Percentiles rank a stretch among this genome's conserved stretches.
Conservation (phyloP, 2,113 vertebrate species). For the Sceloporus tristichus region DNA sequence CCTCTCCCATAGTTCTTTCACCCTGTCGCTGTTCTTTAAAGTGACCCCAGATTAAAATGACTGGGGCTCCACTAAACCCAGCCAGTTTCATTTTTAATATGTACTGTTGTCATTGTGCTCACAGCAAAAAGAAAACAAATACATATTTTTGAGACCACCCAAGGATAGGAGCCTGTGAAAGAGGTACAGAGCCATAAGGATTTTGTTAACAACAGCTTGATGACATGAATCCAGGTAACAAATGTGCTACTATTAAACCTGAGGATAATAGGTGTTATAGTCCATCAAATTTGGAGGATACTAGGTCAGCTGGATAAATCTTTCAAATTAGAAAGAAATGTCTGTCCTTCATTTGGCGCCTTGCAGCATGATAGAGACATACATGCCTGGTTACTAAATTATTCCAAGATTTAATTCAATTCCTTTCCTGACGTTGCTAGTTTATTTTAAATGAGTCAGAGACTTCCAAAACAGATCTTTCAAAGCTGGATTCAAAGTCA, state of each 20-base stretch:
- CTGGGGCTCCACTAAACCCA: too few relatives aligned
- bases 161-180: too few relatives aligned
- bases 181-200: too few relatives aligned
- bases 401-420: slow-evolving; percentile 1
- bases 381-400: background rate
- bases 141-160: background rate
- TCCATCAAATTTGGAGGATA: background rate
- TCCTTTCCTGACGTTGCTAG: slow-evolving; percentile 2
- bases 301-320: background rate
- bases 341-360: background rate
- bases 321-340: background rate
- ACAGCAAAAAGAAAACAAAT: background rate
- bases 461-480: slow-evolving; percentile 11
- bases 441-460: slow-evolving; percentile 26
- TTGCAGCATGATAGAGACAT: background rate
- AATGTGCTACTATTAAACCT: background rate
- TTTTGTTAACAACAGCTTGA: too few relatives aligned
- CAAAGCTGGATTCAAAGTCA: background rate
- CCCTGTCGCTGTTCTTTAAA: too few relatives aligned
- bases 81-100: too few relatives aligned
- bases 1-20: too few relatives aligned
- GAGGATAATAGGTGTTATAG: background rate
- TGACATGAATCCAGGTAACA: too few relatives aligned
- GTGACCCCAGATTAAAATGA: too few relatives aligned
- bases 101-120: background rate